These are phyloP conservation scores for Leptobrachium leishanense DNA, from an alignment of 2,113 vertebrate genomes.

Conservation along the genomic window DNA sequence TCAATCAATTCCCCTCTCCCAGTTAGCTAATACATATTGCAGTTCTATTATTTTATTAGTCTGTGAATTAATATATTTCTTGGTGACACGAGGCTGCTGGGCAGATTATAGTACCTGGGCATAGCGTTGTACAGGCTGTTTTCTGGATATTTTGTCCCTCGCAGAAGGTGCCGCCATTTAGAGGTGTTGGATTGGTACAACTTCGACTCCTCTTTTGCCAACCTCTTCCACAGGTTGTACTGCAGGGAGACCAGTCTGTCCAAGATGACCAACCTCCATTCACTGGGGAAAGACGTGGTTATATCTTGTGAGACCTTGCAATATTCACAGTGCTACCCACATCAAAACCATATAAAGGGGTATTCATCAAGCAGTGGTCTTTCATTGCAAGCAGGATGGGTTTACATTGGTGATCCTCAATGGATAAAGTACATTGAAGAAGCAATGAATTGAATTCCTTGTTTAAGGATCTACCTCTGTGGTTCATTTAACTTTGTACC, in stretches of 20 bases:
- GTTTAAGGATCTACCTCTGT: too few relatives aligned
- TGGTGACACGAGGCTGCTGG: neutral
- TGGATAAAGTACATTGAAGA: too few relatives aligned
- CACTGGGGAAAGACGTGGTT: conserved; percentile 9
- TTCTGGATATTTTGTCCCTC: conserved; percentile 98
- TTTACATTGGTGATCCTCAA: too few relatives aligned
- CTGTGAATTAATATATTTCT: neutral
- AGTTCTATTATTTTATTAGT: neutral
- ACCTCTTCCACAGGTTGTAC: conserved; percentile 92
- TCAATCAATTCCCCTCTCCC: conserved; percentile 1
- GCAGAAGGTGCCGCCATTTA: conserved; percentile 96
- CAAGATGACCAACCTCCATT: conserved; percentile 85
- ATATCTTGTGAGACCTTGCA: too few relatives aligned
- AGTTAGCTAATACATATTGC: neutral
- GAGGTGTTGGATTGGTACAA: conserved; percentile 96
- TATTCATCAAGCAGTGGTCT: too few relatives aligned
- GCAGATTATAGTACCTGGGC: conserved; percentile 79
- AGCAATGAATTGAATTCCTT: too few relatives aligned
- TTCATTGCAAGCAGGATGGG: too few relatives aligned
- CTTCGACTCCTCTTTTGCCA: conserved; percentile 99
- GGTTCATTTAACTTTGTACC: too few relatives aligned
- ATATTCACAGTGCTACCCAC: too few relatives aligned
- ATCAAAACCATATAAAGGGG: too few relatives aligned
- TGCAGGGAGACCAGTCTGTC: conserved; percentile 97
- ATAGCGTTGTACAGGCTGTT: conserved; percentile 96